A percentile compares a stretch with the other conserved stretches of the same genome.
phyloP scores from a whole-genome alignment of 2,113 vertebrate genomes.

The Copsychus sechellarum region DNA sequence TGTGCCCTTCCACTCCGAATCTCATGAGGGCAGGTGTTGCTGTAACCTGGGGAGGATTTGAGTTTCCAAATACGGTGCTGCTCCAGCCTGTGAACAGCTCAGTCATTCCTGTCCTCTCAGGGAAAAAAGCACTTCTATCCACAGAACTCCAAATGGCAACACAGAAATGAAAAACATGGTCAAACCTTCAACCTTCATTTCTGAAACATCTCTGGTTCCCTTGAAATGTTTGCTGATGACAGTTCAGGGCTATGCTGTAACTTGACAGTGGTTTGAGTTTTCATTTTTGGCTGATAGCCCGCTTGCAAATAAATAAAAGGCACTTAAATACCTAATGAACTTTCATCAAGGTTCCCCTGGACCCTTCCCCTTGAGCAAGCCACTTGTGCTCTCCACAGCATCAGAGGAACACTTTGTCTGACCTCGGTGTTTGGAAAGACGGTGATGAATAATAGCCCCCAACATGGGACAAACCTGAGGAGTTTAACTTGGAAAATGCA shows the following conservation, averaged over 20 bases:
- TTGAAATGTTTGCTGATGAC: neutral
- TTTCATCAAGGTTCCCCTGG: neutral
- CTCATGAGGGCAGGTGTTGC: neutral
- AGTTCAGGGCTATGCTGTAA: neutral
- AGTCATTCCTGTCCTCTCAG: neutral
- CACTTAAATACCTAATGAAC: neutral
- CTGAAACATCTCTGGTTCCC: neutral
- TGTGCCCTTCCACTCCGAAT: neutral
- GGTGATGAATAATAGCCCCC: neutral
- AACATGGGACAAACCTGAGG: neutral
- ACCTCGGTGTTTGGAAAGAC: neutral
- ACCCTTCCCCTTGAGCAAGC: neutral
- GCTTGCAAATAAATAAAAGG: neutral
- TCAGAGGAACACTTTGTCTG: neutral
- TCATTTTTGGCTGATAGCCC: neutral
- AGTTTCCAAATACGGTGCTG: rapidly evolving
- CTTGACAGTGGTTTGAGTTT: neutral
- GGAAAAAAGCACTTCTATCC: neutral
- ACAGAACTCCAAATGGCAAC: neutral
- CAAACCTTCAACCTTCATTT: neutral
- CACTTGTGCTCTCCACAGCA: neutral
- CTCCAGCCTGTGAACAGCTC: neutral
- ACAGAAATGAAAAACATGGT: neutral
- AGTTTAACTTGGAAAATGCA: neutral
- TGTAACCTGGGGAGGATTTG: neutral